phyloP scores from a whole-genome alignment of 2,113 vertebrate species.

The Myrmecophaga tridactyla region DNA sequence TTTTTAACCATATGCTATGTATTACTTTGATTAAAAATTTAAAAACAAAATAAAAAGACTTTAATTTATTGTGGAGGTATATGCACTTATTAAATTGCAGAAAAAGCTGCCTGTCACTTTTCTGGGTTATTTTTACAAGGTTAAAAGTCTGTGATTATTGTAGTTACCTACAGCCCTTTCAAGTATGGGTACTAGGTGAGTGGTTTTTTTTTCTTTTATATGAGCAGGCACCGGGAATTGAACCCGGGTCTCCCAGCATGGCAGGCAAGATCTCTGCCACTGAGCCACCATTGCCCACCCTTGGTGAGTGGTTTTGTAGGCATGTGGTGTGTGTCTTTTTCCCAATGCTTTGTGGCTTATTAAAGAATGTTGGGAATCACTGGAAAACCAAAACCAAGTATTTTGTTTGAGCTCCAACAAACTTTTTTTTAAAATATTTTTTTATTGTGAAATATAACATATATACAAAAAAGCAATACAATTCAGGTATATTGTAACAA shows the following conservation, averaged over 20 bases:
- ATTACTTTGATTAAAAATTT: conserved; percentile 4
- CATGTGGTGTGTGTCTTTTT: neutral
- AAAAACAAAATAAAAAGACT: neutral
- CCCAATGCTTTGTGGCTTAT: neutral
- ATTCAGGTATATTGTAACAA: too few relatives aligned
- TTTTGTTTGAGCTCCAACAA: conserved; percentile 16
- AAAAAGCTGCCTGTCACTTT: neutral
- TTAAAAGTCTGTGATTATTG: conserved; percentile 1
- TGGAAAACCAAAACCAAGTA: neutral
- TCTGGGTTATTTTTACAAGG: neutral
- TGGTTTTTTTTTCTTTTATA: too few relatives aligned
- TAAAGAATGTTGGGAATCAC: neutral
- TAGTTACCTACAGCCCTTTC: neutral
- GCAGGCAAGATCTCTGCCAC: too few relatives aligned
- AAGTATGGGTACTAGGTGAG: neutral
- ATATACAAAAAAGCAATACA: too few relatives aligned
- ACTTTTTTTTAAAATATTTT: too few relatives aligned
- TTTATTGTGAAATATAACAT: too few relatives aligned
- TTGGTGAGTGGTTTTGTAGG: too few relatives aligned
- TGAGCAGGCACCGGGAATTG: too few relatives aligned
- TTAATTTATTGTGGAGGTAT: neutral
- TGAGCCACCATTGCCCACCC: too few relatives aligned
- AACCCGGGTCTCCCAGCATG: too few relatives aligned
- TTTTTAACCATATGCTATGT: neutral
- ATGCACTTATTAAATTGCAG: neutral